Percentiles rank a stretch among this genome's conserved stretches.
Evolutionary conservation across 2,113 vertebrate genomes (phyloP).

Genomic region (Bubalus kerabau): DNA sequence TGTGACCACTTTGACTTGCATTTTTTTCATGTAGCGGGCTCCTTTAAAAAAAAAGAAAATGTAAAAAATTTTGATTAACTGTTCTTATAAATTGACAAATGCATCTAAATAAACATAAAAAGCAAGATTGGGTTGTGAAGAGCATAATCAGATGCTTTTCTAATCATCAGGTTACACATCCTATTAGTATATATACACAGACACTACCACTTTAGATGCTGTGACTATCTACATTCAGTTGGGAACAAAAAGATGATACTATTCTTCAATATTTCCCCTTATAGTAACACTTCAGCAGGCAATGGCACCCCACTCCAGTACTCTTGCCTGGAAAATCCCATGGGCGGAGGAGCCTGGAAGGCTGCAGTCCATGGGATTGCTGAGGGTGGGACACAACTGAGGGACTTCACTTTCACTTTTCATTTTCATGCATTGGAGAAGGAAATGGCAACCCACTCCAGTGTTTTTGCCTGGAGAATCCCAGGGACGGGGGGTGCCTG

Average conservation of each 20-base stretch:
- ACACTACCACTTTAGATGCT: neutral
- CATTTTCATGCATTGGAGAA: too few species aligned
- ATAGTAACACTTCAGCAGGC: neutral
- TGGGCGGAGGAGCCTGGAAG: too few species aligned
- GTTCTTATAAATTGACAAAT: constrained; percentile 54
- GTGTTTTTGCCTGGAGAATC: too few species aligned
- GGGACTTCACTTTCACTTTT: too few species aligned
- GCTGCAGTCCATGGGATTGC: too few species aligned
- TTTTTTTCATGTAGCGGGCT: constrained; percentile 56
- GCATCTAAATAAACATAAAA: constrained; percentile 62
- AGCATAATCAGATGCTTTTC: neutral
- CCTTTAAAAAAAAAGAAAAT: constrained; percentile 72
- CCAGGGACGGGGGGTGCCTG: too few species aligned
- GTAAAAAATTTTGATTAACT: constrained; percentile 71
- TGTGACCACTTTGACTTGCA: constrained; percentile 67
- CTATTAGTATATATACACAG: neutral
- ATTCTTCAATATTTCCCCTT: neutral
- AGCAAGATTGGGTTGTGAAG: constrained; percentile 38
- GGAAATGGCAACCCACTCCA: too few species aligned
- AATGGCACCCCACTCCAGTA: too few species aligned
- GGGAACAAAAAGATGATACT: neutral
- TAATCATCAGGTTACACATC: neutral
- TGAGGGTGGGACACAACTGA: too few species aligned
- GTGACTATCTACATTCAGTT: neutral
- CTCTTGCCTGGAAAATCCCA: too few species aligned